phyloP scores from a whole-genome alignment of 2,888 invertebrate genomes.

The Periphyllus acericola region DNA sequence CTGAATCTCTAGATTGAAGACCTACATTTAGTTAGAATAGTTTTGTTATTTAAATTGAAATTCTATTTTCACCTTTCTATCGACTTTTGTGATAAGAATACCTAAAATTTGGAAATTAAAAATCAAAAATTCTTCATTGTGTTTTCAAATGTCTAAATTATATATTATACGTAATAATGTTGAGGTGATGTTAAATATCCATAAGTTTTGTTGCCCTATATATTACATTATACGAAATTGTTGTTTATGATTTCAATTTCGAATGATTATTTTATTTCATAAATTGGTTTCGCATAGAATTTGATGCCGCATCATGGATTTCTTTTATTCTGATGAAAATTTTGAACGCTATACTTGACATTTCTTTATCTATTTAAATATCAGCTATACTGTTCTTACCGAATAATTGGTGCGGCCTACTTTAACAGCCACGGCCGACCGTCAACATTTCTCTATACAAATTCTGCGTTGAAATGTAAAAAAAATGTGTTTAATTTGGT shows the following conservation, averaged over 20 bases:
- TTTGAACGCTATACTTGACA: neutral
- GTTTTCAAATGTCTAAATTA: too few relatives aligned
- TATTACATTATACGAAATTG: too few relatives aligned
- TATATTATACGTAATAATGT: too few relatives aligned
- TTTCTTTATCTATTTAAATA: neutral
- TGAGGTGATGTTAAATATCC: neutral
- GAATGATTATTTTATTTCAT: too few relatives aligned
- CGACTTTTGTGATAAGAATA: too few relatives aligned
- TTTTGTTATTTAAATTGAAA: too few relatives aligned
- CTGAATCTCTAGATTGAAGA: too few relatives aligned
- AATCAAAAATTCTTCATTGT: too few relatives aligned
- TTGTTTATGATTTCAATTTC: neutral
- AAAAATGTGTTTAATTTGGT: constrained; percentile 6
- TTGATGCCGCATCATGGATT: neutral
- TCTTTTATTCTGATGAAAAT: neutral
- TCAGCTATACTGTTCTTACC: neutral
- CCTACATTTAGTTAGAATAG: too few relatives aligned
- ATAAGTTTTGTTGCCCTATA: neutral
- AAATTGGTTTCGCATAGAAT: too few relatives aligned
- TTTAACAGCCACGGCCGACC: neutral
- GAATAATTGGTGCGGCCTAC: neutral
- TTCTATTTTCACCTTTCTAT: too few relatives aligned
- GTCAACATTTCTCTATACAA: neutral
- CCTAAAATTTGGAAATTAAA: too few relatives aligned
- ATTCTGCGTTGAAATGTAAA: neutral